A percentile compares a stretch with the other conserved stretches of the same genome.
These are phyloP conservation scores for Phyllostomus discolor DNA, from an alignment of 2,113 vertebrate species.

Conservation along the genomic window DNA sequence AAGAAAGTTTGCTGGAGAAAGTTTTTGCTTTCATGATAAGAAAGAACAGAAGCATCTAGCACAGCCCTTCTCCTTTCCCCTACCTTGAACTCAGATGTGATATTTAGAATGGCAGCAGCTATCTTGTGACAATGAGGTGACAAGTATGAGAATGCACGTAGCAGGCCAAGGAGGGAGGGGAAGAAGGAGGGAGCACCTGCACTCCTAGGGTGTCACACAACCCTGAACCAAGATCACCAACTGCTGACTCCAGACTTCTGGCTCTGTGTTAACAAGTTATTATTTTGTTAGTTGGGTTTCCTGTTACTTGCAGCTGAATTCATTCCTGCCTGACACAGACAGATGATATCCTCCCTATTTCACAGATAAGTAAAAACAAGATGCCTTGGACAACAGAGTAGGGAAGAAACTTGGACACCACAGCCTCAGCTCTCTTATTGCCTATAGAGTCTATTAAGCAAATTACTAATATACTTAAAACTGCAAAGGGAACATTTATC, in stretches of 20 bases:
- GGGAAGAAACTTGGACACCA: neutral
- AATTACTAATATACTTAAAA: neutral
- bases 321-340: neutral
- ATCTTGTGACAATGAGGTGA: neutral
- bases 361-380: neutral
- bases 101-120: neutral
- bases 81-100: neutral
- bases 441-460: neutral
- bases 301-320: neutral
- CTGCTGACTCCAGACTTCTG: neutral
- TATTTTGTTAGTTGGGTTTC: neutral
- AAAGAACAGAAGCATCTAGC: neutral
- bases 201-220: neutral
- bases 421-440: neutral
- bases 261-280: neutral
- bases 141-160: neutral
- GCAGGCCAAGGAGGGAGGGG: neutral
- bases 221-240: neutral
- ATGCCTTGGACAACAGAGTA: neutral
- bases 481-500: neutral
- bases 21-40: neutral
- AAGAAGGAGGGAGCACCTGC: neutral
- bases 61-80: neutral
- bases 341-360: neutral
- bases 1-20: neutral